Base-by-base conservation (phyloP, 2,113 vertebrate genomes). In the Mobula birostris region DNA sequence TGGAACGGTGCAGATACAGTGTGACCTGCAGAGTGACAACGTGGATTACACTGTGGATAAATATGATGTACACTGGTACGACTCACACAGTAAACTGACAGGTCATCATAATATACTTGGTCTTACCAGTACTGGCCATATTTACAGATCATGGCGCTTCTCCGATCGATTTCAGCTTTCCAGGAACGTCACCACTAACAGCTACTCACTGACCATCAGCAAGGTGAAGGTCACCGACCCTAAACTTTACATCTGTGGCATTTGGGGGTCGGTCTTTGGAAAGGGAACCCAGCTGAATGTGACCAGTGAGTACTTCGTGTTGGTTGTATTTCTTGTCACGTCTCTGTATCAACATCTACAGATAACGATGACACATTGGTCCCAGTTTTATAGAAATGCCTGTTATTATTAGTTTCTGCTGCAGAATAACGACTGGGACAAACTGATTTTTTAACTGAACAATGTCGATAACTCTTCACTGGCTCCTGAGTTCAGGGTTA, bases 121-220 rank as follows among this genome's bases (percentile, higher is more conserved):
- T n/a, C n/a, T n/a, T n/a, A n/a, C n/a, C n/a, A n/a, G 0, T 1
- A 0, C 0, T 56, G 82, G 82, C 21, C 0, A 0, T 0, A 1
- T 27, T 85, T 58, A 85, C 21, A 48, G 48, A 6, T 58, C 40
- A 9, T 2, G 0, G 24, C 48, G 48, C 48, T 58, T 85, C 82
- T 85, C 82, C 9, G 19, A 85, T 5, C 82, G 82, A 27, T 58
- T 85, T 29, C 82, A 85, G 82, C 82, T 58, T 85, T 85, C 82
- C 82, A 58, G 82, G 24, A 7, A 85, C 7, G 17, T 58, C 2
- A 0, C 48, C 48, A 56, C 1, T 27, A 85, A 85, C 82, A 58
- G 48, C 24, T 85, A 85, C 82, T 21, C 4, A 58, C 82, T 85
- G 82, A 85, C 82, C 48, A 85, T 85, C 82, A 85, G 48, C 19